Base-by-base conservation (phyloP, 2,888 invertebrate genomes). In the Cheilosia scutellata region DNA sequence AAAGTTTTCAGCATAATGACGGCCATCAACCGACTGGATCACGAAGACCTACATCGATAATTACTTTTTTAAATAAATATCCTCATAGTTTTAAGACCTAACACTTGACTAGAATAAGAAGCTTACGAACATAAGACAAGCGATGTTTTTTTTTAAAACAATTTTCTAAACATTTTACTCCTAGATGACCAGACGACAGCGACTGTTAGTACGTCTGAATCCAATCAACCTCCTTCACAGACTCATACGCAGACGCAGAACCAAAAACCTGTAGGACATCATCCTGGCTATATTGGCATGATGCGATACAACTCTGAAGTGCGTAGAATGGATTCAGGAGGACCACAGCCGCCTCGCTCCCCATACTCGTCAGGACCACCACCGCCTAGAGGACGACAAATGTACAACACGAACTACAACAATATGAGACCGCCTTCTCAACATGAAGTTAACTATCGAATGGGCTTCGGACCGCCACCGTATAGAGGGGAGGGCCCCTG, bases 301-400 rank as follows among this genome's bases (percentile, higher is more conserved):
- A 87, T 87, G 87, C 72, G 87, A 0, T 87, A 87, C 42, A 82
- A 87, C 42, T 82, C 82, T 0, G 87, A 87, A 13, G 82, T 87
- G 16, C 87, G 86, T 5, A 13, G 82, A 63, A 76, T 76, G 58
- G 76, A 82, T 7, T 74, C 74, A 5, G 75, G 68, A 2, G 84
- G 75, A 27, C 40, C 66, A 9, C 74, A 68, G 55, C 60, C 65
- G 47, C 25, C 75, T 25, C 80, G 80, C 11, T 75, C 70, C 1
- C 84, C 76, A 33, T 86, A 86, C 33, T 42, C 71, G 2, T 72
- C 82, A 4, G 86, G 76, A 2, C 86, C 82, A 7, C 80, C 80
- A 16, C 82, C 87, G 49, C 58, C 77, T 9, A 40, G 87, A 6
- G 74, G 82, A 20, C 76, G 86, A 60, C 74, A 65, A 74, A 82